Evolutionary conservation across 1,140 invertebrate species (phyloP), one percentile per base, ranked within the genome.

Genomic region (Cyphomyrmex costatus): DNA sequence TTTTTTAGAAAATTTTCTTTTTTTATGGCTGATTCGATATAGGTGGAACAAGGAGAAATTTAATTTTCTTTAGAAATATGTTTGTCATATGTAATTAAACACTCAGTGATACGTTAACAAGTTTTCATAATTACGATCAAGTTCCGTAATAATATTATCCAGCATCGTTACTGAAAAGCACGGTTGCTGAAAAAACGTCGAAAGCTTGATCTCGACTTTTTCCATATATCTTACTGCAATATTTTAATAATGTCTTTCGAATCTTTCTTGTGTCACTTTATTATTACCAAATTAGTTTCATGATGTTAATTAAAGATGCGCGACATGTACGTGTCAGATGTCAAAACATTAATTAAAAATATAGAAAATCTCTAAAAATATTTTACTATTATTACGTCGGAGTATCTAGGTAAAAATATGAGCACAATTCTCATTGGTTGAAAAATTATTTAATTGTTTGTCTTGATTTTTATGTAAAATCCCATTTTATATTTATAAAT

Each of bases 61-160:
- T 14, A 27, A 6, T 2, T 24, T 49, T 65, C 27, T n/a, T n/a
- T 27, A 30, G 1, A 30, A 49, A 78, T 30, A 65, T 19, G 3
- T 30, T 73, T 24, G 58, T 83, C 56, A 8, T 36, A 60, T 66
- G 16, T 61, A 85, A 88, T 89, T 46, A 60, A 63, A 33, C 46
- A 79, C 27, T 42, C 33, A 46, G 66, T 60, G 68, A 63, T 53
- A 10, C 78, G 66, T 74, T 89, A 89, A 90, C 85, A 78, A 89
- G 78, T 58, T 42, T 56, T 79, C 30, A 53, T 74, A 82, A 90
- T 90, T 84, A 89, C 85, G 42, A 51, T 74, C 51, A 61, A 73
- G 49, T 61, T 79, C 53, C 65, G 49, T 74, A 83, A 83, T 82
- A 42, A 66, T 73, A 83, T 86, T 61, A 89, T 63, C 60, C 63